Evolutionary conservation across 1,140 invertebrate species (phyloP).

Genomic region (Zaprionus lachaisei): DNA sequence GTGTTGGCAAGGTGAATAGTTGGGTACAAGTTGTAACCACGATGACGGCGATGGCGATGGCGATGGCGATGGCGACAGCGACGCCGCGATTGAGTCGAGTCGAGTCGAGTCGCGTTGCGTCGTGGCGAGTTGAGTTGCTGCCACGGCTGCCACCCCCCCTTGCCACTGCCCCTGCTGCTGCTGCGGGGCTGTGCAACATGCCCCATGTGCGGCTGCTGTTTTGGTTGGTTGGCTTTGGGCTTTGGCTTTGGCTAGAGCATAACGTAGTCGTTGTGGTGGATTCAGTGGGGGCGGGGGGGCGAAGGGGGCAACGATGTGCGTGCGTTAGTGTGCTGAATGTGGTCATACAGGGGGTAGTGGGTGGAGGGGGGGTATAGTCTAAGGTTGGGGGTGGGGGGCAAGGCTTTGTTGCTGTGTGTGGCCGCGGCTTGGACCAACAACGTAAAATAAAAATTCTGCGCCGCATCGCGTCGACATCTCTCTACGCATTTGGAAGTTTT

Average conservation of each 20-base stretch:
- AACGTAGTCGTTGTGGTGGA: background rate
- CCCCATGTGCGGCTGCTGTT: slow-evolving; percentile 31
- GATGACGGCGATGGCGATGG: slow-evolving; percentile 56
- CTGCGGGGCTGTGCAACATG: slow-evolving; percentile 20
- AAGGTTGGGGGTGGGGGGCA: background rate
- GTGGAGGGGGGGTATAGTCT: too few relatives aligned
- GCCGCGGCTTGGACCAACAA: slow-evolving; percentile 47
- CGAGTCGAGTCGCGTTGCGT: slow-evolving; percentile 31
- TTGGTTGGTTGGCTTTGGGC: slow-evolving; percentile 29
- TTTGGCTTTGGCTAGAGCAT: slow-evolving; percentile 9
- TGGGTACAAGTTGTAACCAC: slow-evolving; percentile 57
- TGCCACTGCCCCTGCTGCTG: slow-evolving; percentile 10
- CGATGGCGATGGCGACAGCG: slow-evolving; percentile 45
- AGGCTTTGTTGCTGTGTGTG: background rate
- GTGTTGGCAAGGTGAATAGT: slow-evolving; percentile 18
- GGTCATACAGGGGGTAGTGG: background rate
- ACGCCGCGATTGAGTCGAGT: slow-evolving; percentile 53
- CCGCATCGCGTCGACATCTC: slow-evolving; percentile 33
- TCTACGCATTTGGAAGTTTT: slow-evolving; percentile 78
- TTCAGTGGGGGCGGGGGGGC: background rate
- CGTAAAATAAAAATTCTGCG: slow-evolving; percentile 29
- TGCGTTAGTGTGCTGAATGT: background rate
- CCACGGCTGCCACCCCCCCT: background rate
- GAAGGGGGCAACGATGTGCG: slow-evolving; percentile 1
- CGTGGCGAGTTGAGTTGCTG: background rate